Evolutionary conservation across 2,113 vertebrate genomes (phyloP), one percentile per base, ranked within the genome.

Genomic region (Microtus ochrogaster): DNA sequence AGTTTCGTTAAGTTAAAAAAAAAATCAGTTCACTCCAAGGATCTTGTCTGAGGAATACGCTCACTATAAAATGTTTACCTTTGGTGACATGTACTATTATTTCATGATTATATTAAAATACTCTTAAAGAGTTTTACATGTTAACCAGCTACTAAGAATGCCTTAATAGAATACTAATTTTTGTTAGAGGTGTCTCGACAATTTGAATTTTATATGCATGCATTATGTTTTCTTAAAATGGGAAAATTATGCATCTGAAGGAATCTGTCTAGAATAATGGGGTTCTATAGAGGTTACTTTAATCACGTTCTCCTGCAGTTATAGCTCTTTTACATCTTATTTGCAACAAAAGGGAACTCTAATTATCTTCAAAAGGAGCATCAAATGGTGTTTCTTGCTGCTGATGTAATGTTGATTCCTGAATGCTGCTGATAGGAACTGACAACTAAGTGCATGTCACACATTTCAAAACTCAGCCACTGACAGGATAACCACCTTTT

Each of bases 261-360:
- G 98, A 99, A 99, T 99, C 98, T 99, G 99, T 99, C 99, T 98
- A 99, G 99, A 99, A 99, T 99, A 99, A 99, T 99, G 99, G 99
- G 99, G 99, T 98, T 99, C 98, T 99, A 99, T 99, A 98, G 98
- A 99, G 99, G 99, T 99, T 98, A 99, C 99, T 99, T 99, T 99
- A 99, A 99, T 99, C 99, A 99, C 98, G 97, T 98, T 98, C 99
- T 99, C 98, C 98, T 98, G 98, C 99, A 98, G 99, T 99, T 99
- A 99, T 99, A 99, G 99, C 99, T 99, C 98, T 99, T 99, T 99
- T 99, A 99, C 99, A 99, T 99, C 98, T 98, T 99, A 99, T 99
- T 99, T 99, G 99, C 99, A 99, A 98, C 98, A 98, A 98, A 98
- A 98, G 98, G 98, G 99, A 99, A 98, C 98, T 99, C 99, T 99